phyloP scores from a whole-genome alignment of 2,888 invertebrate species.

The Leptura quadrifasciata region DNA sequence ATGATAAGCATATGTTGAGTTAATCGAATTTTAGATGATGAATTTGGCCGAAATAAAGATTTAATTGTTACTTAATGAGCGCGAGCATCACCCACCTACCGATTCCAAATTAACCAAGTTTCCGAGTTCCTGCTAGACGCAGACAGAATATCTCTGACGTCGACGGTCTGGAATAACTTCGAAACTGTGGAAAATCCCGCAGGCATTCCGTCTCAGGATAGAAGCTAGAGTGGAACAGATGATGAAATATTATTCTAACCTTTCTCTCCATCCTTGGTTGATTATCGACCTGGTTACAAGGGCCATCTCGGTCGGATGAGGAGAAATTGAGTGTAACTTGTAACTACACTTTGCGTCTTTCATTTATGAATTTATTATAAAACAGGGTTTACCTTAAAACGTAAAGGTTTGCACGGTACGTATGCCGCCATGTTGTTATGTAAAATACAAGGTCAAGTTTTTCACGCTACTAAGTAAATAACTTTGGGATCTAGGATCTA shows the following conservation, averaged over 20 bases:
- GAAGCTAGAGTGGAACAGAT: conserved; percentile 61
- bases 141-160: conserved; percentile 9
- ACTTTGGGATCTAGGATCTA: too few species aligned
- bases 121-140: conserved; percentile 20
- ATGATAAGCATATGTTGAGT: neutral
- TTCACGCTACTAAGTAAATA: too few species aligned
- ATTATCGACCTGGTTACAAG: conserved; percentile 44
- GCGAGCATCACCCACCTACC: conserved; percentile 1
- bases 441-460: too few species aligned
- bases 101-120: conserved; percentile 23
- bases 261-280: conserved; percentile 59
- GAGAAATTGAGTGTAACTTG: conserved; percentile 19
- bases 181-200: conserved; percentile 45
- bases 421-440: too few species aligned
- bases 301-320: conserved; percentile 12
- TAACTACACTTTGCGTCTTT: neutral
- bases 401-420: neutral
- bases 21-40: neutral
- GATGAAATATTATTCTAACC: conserved; percentile 67
- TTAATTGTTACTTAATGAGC: conserved; percentile 7
- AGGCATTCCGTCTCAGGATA: conserved; percentile 43
- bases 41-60: conserved; percentile 5
- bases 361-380: conserved; percentile 5
- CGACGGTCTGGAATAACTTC: conserved; percentile 30
- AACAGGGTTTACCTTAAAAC: neutral